Evolutionary conservation across 53 echinoderm and acorn worm genomes (phyloP), one percentile per base, ranked within the genome.

Genomic region (Crossaster papposus): DNA sequence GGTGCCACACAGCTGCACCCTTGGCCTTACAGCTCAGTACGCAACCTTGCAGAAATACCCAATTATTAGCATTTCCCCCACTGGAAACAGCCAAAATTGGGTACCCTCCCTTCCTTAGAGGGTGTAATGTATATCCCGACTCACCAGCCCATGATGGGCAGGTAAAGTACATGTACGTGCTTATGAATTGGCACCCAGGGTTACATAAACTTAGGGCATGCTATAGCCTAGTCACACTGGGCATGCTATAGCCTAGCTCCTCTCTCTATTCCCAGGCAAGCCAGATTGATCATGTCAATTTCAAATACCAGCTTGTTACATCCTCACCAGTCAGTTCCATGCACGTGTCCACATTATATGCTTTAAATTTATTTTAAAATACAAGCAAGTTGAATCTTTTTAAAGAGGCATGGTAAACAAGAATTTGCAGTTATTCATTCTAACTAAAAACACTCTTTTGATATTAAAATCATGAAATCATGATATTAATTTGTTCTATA

Each of bases 101-200:
- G 77, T 76, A 75, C 87, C 87, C 87, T 77, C 87, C 87, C 77
- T 87, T 65, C 33, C 87, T 87, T 26, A 7, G 77, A 77, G 87
- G 87, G 10, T 31, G 87, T 75, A 87, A 87, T 87, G 24, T 10
- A 87, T n/a, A 54, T 76, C 76, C 75, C 87, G 14, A 50, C 9
- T 78, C 34, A 51, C 18, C 3, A 12, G 36, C 79, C 79, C 28
- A 51, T 20, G 23, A 26, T 51, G n/a, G 2, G 10, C 52, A 0
- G 6, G 24, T 79, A 50, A 37, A 30, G 51, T n/a, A 51, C 13
- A 51, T 52, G n/a, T 35, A 2, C 68, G n/a, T n/a, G n/a, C n/a
- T n/a, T n/a, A n/a, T 68, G 68, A 28, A 26, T 5, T 44, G 28
- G 68, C 68, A 68, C 68, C 68, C 68, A 20, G 24, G 22, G 68